phyloP scores from a whole-genome alignment of 1,140 invertebrate species.

The Rhopalosiphum maidis region DNA sequence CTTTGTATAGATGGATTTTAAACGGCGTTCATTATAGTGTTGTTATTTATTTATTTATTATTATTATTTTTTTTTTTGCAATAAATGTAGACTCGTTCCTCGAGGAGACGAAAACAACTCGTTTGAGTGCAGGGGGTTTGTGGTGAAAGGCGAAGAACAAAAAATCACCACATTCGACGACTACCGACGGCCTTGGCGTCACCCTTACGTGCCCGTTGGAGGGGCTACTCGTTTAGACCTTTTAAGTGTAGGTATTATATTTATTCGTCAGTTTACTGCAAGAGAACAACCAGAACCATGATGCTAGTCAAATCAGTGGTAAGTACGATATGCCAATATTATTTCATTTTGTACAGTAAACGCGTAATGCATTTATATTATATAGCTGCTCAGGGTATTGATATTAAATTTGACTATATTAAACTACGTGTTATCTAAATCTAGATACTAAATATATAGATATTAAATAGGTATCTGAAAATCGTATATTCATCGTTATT shows the following conservation, averaged over 20 bases:
- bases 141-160: not conserved
- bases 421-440: not conserved
- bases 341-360: not conserved
- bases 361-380: not conserved
- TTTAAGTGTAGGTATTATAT: not conserved
- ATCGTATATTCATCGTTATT: no score
- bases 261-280: not conserved
- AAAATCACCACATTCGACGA: not conserved
- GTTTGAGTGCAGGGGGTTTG: not conserved
- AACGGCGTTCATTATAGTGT: not conserved
- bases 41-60: not conserved
- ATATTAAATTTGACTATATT: not conserved
- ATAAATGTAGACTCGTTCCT: not conserved
- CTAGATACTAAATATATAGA: not conserved
- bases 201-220: not conserved
- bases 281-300: slow-evolving; percentile 23
- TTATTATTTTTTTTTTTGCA: not conserved
- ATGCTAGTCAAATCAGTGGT: slow-evolving; percentile 24
- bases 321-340: not conserved
- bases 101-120: not conserved
- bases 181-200: not conserved
- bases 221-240: not conserved
- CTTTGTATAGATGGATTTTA: not conserved
- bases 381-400: not conserved
- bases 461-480: not conserved